Conservation (phyloP, 1,140 invertebrate genomes). For the Drosophila pectinifera region DNA sequence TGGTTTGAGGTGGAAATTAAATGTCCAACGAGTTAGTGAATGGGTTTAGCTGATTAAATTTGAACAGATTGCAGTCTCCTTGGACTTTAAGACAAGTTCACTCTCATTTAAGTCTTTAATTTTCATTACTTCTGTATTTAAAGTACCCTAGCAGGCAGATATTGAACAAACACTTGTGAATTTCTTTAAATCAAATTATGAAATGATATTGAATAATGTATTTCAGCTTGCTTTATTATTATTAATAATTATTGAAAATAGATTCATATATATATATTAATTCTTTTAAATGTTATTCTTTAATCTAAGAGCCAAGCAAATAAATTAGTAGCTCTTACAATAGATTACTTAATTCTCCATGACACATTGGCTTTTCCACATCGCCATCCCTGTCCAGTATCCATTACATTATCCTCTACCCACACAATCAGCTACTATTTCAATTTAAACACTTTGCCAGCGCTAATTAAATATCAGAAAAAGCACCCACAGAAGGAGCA, state of each 20-base stretch:
- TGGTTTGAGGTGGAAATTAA: slow-evolving; percentile 20
- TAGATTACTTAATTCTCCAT: neutral
- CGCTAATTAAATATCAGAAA: slow-evolving; percentile 70
- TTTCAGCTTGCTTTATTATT: too few species aligned
- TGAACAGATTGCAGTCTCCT: neutral
- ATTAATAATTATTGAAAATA: too few species aligned
- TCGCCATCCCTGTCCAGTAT: neutral
- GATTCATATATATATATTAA: too few species aligned
- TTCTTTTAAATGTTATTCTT: too few species aligned
- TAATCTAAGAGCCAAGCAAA: neutral
- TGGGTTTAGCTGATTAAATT: slow-evolving; percentile 25
- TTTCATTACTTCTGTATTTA: neutral
- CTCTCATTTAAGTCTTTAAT: neutral
- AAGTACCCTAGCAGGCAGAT: too few species aligned
- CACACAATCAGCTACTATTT: slow-evolving; percentile 37
- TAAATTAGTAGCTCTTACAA: too few species aligned
- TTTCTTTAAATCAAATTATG: neutral
- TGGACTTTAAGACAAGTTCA: neutral
- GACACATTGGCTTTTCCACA: slow-evolving; percentile 4
- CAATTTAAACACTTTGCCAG: slow-evolving; percentile 56
- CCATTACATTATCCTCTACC: neutral
- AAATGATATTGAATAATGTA: neutral
- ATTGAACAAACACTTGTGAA: neutral
- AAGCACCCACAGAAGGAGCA: slow-evolving; percentile 12
- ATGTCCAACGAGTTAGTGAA: slow-evolving; percentile 28